Conservation (phyloP, 2,888 invertebrate species). For the Eustalomyia histrio region DNA sequence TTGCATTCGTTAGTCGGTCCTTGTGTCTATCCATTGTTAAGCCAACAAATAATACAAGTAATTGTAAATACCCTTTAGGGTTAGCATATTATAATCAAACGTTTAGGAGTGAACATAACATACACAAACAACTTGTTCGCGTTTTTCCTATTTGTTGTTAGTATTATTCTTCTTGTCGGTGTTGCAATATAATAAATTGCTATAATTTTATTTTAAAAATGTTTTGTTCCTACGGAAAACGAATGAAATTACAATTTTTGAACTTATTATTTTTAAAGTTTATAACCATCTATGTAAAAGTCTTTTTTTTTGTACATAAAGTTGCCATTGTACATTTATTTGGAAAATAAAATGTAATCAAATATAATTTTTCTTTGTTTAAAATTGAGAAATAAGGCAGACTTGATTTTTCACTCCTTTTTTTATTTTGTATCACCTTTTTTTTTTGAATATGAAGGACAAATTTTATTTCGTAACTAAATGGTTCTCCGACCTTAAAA, state of each 20-base stretch:
- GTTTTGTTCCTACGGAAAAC: background rate
- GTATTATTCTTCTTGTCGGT: slow-evolving; percentile 36
- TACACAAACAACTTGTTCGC: slow-evolving; percentile 19
- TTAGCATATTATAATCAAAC: slow-evolving; percentile 67
- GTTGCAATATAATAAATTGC: slow-evolving; percentile 75
- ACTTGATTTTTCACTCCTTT: too few species aligned
- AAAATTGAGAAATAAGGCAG: too few species aligned
- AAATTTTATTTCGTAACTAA: too few species aligned
- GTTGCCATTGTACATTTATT: slow-evolving; percentile 4
- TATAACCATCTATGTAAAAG: slow-evolving; percentile 29
- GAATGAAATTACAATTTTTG: slow-evolving; percentile 43
- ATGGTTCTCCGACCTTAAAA: too few species aligned
- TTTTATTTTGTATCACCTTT: too few species aligned
- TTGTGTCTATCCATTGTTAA: slow-evolving; percentile 28
- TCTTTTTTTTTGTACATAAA: background rate
- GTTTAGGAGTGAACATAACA: slow-evolving; percentile 52
- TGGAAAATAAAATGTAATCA: slow-evolving; percentile 10
- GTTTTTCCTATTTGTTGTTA: slow-evolving; percentile 30
- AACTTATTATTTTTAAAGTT: slow-evolving; percentile 51
- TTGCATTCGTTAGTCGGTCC: slow-evolving; percentile 17
- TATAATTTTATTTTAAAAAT: slow-evolving; percentile 74
- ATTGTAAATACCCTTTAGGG: slow-evolving; percentile 77
- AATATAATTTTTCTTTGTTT: background rate
- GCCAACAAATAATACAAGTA: slow-evolving; percentile 73
- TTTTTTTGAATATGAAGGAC: too few species aligned